phyloP scores from a whole-genome alignment of 2,888 invertebrate genomes.

The Clunio marinus region DNA sequence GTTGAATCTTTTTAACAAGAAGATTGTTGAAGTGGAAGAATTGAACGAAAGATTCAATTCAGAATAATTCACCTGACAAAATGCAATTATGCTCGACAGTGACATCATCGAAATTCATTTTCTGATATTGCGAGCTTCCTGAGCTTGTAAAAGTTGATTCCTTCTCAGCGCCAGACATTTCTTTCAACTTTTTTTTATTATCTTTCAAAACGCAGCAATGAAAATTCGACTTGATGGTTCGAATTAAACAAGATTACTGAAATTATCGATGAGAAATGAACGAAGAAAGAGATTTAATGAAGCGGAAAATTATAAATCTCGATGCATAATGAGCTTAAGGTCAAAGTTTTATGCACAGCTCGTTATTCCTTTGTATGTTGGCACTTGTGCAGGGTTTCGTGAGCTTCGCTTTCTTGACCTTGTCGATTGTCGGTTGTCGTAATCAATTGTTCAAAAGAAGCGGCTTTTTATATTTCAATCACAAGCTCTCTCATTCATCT shows the following conservation, averaged over 20 bases:
- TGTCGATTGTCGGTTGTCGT: no score
- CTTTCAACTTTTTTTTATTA: no score
- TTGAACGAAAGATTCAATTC: neutral
- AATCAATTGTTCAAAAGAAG: no score
- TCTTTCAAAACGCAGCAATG: neutral
- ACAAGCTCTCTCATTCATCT: no score
- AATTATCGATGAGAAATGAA: neutral
- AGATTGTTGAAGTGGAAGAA: no score
- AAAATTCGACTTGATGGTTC: neutral
- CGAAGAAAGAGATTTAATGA: neutral
- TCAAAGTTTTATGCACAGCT: slow-evolving; percentile 15
- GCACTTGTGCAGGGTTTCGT: neutral
- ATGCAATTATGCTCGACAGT: slow-evolving; percentile 23
- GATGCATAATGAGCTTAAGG: slow-evolving; percentile 8
- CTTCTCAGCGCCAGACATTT: neutral
- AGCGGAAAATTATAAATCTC: slow-evolving; percentile 23
- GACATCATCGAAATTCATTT: slow-evolving; percentile 32
- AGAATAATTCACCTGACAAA: slow-evolving; percentile 15
- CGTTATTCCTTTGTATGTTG: neutral
- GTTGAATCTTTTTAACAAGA: no score
- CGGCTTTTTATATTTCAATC: no score
- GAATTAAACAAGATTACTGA: neutral
- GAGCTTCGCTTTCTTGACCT: neutral
- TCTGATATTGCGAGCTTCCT: neutral
- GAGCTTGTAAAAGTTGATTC: neutral